phyloP scores from a whole-genome alignment of 2,888 invertebrate species.

The Caenorhabditis sulstoni region DNA sequence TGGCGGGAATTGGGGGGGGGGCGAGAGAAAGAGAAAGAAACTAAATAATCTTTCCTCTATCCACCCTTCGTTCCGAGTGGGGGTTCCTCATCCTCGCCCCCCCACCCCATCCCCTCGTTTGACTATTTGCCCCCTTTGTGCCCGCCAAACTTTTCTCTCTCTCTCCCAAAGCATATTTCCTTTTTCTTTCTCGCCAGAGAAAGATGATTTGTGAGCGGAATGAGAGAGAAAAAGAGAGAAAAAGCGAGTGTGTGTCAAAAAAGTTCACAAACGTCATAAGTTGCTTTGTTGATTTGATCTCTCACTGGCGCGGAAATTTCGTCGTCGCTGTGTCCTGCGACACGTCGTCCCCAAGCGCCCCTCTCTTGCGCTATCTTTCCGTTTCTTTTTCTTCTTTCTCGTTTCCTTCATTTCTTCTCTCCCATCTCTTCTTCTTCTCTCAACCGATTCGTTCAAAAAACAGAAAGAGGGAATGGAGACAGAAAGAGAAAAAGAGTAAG shows the following conservation, averaged over 20 bases:
- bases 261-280: slow-evolving; percentile 59
- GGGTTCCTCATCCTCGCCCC: slow-evolving; percentile 15
- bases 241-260: slow-evolving; percentile 45
- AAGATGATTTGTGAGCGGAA: slow-evolving; percentile 20
- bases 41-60: slow-evolving; percentile 56
- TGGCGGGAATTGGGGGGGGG: no score
- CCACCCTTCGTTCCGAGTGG: background rate
- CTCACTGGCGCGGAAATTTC: slow-evolving; percentile 42
- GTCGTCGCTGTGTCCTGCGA: background rate
- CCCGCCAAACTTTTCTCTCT: slow-evolving; percentile 25
- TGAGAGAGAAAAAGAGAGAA: background rate
- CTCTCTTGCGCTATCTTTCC: slow-evolving; percentile 3
- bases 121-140: slow-evolving; percentile 42
- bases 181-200: slow-evolving; percentile 14
- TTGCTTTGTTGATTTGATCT: slow-evolving; percentile 56
- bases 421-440: no score
- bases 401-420: no score
- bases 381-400: slow-evolving; percentile 20
- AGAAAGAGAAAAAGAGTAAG: no score
- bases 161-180: slow-evolving; percentile 1
- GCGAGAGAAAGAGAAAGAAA: no score
- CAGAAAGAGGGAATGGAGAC: no score
- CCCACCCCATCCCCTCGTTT: no score
- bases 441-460: no score
- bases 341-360: background rate